Percentiles rank a stretch among this genome's conserved stretches.
Conservation (phyloP, 1,140 invertebrate genomes). For the Diabrotica undecimpunctata region DNA sequence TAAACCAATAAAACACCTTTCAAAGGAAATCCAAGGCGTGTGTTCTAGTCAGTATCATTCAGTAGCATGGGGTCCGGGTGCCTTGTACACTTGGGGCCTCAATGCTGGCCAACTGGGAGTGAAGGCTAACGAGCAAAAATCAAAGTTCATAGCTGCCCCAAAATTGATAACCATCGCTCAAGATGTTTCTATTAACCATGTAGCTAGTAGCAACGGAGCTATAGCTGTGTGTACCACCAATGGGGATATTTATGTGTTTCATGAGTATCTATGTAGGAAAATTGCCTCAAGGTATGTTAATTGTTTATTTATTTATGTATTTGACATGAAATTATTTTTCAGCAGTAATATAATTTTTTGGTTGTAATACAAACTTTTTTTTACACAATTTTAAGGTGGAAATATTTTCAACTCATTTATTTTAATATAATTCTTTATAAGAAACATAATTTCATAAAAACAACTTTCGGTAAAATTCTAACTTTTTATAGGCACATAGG, state of each 20-base stretch:
- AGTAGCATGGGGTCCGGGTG: conserved; percentile 58
- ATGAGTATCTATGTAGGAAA: conserved; percentile 66
- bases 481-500: no score
- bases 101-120: conserved; percentile 73
- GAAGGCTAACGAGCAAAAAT: conserved; percentile 47
- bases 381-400: no score
- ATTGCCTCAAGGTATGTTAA: conserved; percentile 60
- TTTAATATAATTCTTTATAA: no score
- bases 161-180: conserved; percentile 32
- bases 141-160: conserved; percentile 35
- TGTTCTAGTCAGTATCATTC: conserved; percentile 64
- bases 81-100: conserved; percentile 62
- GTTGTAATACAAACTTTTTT: no score
- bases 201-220: conserved; percentile 64
- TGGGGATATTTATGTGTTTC: conserved; percentile 67
- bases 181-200: conserved; percentile 41
- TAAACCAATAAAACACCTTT: conserved; percentile 45
- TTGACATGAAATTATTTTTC: no score
- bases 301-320: neutral
- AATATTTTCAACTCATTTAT: no score
- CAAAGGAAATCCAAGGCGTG: conserved; percentile 50
- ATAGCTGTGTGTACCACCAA: conserved; percentile 61
- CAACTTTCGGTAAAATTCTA: no score
- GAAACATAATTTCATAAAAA: no score
- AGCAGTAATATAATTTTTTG: no score